Conservation (phyloP, 2,888 invertebrate species). For the Amphimallon solstitiale region DNA sequence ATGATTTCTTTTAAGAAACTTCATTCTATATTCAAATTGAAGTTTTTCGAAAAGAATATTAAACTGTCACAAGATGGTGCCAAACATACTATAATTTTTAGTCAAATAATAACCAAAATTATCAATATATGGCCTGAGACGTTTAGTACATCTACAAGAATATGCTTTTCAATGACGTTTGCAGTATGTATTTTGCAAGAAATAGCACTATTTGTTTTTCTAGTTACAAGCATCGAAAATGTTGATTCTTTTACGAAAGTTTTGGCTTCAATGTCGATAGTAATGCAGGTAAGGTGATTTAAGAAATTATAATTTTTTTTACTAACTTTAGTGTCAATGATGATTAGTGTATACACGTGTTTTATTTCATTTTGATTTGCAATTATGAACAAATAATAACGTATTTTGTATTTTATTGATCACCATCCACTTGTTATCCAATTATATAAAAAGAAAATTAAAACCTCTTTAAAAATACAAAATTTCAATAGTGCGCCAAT, state of each 20-base stretch:
- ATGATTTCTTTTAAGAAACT: background rate
- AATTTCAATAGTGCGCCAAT: too few relatives aligned
- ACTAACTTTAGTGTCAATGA: too few relatives aligned
- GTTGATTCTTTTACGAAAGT: constrained; percentile 16
- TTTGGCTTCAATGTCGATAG: constrained; percentile 23
- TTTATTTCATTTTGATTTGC: too few relatives aligned
- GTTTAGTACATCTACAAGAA: background rate
- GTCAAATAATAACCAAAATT: constrained; percentile 2
- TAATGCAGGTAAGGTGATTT: constrained; percentile 39
- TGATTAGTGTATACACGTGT: too few relatives aligned
- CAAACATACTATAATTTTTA: constrained; percentile 1
- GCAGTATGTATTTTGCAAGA: constrained; percentile 7
- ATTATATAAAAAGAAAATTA: too few relatives aligned
- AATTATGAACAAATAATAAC: too few relatives aligned
- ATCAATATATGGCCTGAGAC: constrained; percentile 32
- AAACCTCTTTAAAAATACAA: too few relatives aligned
- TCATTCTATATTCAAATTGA: background rate
- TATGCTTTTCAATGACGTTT: constrained; percentile 7
- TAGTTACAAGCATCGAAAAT: background rate
- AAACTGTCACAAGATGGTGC: background rate
- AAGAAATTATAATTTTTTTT: too few relatives aligned
- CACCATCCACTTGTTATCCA: too few relatives aligned
- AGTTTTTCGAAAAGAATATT: background rate
- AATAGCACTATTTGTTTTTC: constrained; percentile 14
- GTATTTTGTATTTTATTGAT: too few relatives aligned